Percentiles rank a stretch among this genome's conserved stretches.
phyloP scores from a whole-genome alignment of 2,888 invertebrate species.

The Hetaerina titia region DNA sequence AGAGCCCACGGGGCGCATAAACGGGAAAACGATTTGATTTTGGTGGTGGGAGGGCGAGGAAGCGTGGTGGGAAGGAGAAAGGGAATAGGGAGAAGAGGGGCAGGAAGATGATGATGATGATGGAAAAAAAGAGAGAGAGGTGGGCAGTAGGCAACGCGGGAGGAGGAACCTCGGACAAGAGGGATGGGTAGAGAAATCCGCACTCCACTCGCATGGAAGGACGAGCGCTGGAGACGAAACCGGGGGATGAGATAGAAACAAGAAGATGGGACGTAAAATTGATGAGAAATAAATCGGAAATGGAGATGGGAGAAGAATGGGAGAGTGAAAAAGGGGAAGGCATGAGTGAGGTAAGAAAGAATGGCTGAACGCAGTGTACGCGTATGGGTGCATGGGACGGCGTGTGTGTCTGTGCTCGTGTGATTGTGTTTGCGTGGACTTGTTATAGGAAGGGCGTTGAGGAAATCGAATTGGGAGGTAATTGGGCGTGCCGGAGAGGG shows the following conservation, averaged over 20 bases:
- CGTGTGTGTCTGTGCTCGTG: not conserved
- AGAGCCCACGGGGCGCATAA: constrained; percentile 49
- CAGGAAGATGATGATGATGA: not conserved
- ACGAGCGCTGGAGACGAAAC: not conserved
- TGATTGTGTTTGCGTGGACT: not conserved
- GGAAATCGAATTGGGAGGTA: constrained; percentile 65
- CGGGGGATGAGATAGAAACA: constrained; percentile 50
- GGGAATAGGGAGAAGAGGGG: not conserved
- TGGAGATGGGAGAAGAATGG: constrained; percentile 8
- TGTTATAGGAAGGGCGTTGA: constrained; percentile 51
- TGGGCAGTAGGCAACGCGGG: not conserved
- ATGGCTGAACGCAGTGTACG: not conserved
- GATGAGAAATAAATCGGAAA: constrained; percentile 66
- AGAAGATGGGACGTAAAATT: constrained; percentile 66
- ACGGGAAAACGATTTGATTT: constrained; percentile 56
- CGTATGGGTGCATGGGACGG: constrained; percentile 7
- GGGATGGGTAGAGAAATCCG: not conserved
- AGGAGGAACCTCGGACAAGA: not conserved
- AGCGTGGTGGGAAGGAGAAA: not conserved
- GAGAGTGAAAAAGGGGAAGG: not conserved
- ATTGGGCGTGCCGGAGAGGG: constrained; percentile 47
- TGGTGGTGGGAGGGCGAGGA: not conserved
- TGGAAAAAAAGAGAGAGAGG: too few species aligned
- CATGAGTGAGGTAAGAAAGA: not conserved
- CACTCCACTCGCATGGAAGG: not conserved